Base-by-base conservation (phyloP, 2,888 invertebrate species). In the Eumacrocentrus americanus region DNA sequence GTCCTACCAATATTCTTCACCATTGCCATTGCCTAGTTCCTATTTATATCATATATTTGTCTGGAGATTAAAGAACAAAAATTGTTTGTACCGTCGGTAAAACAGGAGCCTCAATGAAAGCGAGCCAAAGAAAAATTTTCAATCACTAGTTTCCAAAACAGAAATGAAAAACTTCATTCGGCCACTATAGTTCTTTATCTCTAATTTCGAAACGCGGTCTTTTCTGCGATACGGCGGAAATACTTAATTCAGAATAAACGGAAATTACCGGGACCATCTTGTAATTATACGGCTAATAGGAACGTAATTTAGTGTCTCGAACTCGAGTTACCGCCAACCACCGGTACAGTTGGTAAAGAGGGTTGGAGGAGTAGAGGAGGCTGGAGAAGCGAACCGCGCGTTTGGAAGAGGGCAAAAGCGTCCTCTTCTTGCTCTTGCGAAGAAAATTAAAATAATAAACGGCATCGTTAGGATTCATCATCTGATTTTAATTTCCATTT, bases 401-500 rank as follows among this genome's bases (percentile, higher is more conserved):
- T 12, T 12, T 12, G 12, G 23, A 46, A 22, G 46, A 25, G 23
- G 23, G 23, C 25, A 25, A 42, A 20, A 18, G 20, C 6, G 16
- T 46, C 22, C 12, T 12, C 46, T 22, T 46, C 11, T 22, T 47
- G 56, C 37, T 47, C 29, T 42, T 46, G 50, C 76, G 74, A 66
- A 63, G 77, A 81, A 80, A 80, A 81, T 81, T 81, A 81, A 81
- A 81, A 81, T 81, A 79, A 81, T 81, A 81, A 81, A 81, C 80
- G 79, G 80, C 80, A 81, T 80, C 80, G 80, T 81, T 81, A 81
- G 80, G 79, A 81, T 81, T 81, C 80, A 81, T 81, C 79, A 81
- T 81, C 79, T 80, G 80, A 81, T 81, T 81, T 80, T 81, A 80
- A 81, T 81, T 81, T 80, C 79, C 79, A 81, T 80, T 80, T 75